Base-by-base conservation (phyloP, 2,888 invertebrate species). In the Papilio demoleus region DNA sequence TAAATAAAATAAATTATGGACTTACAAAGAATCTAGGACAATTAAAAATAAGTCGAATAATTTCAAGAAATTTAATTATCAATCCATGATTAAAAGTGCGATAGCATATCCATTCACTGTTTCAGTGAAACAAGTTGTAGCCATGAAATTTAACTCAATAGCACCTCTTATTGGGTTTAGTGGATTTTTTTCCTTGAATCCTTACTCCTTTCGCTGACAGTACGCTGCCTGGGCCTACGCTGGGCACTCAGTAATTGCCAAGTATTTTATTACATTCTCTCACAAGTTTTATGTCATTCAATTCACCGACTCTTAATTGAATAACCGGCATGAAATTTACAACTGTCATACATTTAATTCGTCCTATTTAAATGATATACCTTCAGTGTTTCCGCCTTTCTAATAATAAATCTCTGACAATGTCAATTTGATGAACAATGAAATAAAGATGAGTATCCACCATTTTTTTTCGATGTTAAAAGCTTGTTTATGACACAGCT, bases 211-310 rank as follows among this genome's bases (percentile, higher is more conserved):
- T 53, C 40, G 42, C 67, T 61, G 64, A 38, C 64, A 64, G 62
- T 2, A 34, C 12, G 67, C 40, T 50, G 17, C 42, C 36, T 73
- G 76, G 76, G 81, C 82, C 84, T 82, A 82, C 77, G 81, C 81
- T 78, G 86, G 87, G 81, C 78, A 86, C 88, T 84, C 86, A 79
- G 88, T 90, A 90, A 90, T 90, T 90, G 85, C 86, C 83, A 83
- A 82, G 86, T 87, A 88, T 85, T 90, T 91, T 89, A 91, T 90
- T 86, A 84, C 91, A 86, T 88, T 84, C 86, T 86, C 86, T 83
- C 84, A 86, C 82, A 87, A 86, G 89, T 90, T 90, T 91, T 90
- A 91, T 90, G 89, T 88, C 88, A 88, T 91, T 88, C 88, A 89
- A 90, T 90, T 85, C 84, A 82, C 65, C 85, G 85, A 85, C 82